Evolutionary conservation across 2,113 vertebrate species (phyloP).

Genomic region (Strigops habroptila): DNA sequence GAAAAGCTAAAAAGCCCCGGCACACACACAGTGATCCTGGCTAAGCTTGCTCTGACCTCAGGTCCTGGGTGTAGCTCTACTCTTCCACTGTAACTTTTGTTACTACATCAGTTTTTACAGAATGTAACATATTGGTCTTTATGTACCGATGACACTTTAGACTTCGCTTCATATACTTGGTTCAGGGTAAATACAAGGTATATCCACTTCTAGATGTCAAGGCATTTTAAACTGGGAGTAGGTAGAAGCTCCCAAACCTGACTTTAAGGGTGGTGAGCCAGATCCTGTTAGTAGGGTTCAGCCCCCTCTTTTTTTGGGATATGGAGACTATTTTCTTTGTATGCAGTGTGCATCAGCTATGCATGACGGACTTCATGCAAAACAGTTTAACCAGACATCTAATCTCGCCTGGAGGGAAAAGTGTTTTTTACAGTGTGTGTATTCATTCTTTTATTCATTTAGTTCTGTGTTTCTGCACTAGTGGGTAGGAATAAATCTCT

Average conservation of each 20-base stretch:
- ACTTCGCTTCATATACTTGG: background rate
- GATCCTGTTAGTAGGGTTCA: background rate
- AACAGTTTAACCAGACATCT: slow-evolving; percentile 18
- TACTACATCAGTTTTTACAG: background rate
- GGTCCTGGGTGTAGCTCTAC: background rate
- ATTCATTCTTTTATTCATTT: slow-evolving; percentile 36
- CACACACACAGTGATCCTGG: fast-evolving
- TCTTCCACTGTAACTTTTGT: background rate
- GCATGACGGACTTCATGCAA: background rate
- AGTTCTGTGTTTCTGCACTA: slow-evolving; percentile 21
- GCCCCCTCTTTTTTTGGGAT: background rate
- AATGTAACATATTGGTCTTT: background rate
- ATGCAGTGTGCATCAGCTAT: background rate
- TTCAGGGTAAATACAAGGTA: background rate
- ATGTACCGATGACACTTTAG: background rate
- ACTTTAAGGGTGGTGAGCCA: background rate
- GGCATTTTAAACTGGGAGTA: background rate
- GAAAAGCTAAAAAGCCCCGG: fast-evolving
- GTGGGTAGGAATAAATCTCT: slow-evolving; percentile 37
- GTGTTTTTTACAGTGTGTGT: background rate
- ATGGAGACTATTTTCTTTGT: background rate
- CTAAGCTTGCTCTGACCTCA: background rate
- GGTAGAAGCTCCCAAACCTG: background rate
- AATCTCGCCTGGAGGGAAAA: slow-evolving; percentile 2
- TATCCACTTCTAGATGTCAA: background rate